Base-by-base conservation (phyloP, 1,140 invertebrate species). In the Gryllus bimaculatus region DNA sequence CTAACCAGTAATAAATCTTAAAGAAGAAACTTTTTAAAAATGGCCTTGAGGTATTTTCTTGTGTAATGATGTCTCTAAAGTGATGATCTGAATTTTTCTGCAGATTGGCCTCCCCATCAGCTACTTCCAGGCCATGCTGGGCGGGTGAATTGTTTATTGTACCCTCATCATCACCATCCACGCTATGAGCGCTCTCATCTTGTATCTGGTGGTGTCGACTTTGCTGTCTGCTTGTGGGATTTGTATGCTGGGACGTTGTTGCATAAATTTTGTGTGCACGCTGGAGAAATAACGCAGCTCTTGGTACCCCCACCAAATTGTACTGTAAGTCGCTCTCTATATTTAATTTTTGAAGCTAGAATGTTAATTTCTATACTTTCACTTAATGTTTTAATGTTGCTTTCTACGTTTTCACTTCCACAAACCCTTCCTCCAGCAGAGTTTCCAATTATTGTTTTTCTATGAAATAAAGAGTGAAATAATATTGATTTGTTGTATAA, bases 191-290 rank as follows among this genome's bases (percentile, higher is more conserved):
- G 95, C 80, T 89, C 93, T 8, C 93, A 96, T 86, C 87, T 99
- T 15, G 91, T 99, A 0, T 99, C 97, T 0, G 98, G 98, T 21
- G 97, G 97, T 5, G 94, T 97, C 18, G 98, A 99, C 85, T 99
- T 99, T 86, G 96, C 97, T 0, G 96, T 99, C 8, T 97, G 96
- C 83, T 87, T 99, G 0, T 99, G 98, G 98, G 98, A 99, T 86
- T 88, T 99, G 78, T 96, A 96, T 83, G 93, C 92, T 74, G 97
- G 97, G 12, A 91, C 90, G 4, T 87, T 98, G 74, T 86, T 99
- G 47, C 96, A 99, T 85, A 90, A 96, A 8, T 99, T 99, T 87
- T 98, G 96, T 84, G 96, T 98, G 6, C 98, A 99, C 86, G 97
- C 96, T 47, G 93, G 93, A 0, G 94, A 95, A 87, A 94, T 99